A percentile compares a stretch with the other conserved stretches of the same genome.
Evolutionary conservation across 2,797 vertebrate genomes (phyloP).

Genomic region (Chaetodon trifasciatus): DNA sequence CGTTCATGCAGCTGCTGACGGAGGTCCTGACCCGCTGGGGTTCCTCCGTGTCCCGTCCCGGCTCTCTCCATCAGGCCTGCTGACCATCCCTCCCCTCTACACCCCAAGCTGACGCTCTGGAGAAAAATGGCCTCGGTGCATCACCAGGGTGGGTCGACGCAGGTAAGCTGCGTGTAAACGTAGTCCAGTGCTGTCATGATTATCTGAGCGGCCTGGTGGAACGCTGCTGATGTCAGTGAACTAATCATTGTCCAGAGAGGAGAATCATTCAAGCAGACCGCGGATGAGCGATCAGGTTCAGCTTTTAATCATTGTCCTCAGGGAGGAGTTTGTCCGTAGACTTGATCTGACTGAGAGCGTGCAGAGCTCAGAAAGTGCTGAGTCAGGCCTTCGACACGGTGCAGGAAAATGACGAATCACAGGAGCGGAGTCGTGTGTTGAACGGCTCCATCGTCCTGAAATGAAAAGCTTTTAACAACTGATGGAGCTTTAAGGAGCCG

Average conservation of each 20-base stretch:
- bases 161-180: no score
- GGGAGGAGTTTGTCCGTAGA: not conserved
- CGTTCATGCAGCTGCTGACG: no score
- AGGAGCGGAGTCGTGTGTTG: slow-evolving; percentile 8
- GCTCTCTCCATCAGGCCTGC: no score
- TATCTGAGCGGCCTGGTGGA: not conserved
- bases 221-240: not conserved
- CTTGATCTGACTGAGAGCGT: not conserved
- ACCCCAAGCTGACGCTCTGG: no score
- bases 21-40: no score
- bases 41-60: no score
- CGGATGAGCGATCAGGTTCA: not conserved
- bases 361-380: not conserved
- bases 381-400: not conserved
- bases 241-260: slow-evolving; percentile 24
- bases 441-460: not conserved
- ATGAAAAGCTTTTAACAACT: not conserved
- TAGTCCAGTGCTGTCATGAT: no score
- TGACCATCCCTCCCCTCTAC: no score
- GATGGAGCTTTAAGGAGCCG: not conserved
- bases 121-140: no score
- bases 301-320: slow-evolving; percentile 7
- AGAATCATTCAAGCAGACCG: slow-evolving; percentile 20
- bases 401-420: not conserved
- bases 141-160: no score